Conservation (phyloP, 2,113 vertebrate genomes). For the Muntiacus muntjak region DNA sequence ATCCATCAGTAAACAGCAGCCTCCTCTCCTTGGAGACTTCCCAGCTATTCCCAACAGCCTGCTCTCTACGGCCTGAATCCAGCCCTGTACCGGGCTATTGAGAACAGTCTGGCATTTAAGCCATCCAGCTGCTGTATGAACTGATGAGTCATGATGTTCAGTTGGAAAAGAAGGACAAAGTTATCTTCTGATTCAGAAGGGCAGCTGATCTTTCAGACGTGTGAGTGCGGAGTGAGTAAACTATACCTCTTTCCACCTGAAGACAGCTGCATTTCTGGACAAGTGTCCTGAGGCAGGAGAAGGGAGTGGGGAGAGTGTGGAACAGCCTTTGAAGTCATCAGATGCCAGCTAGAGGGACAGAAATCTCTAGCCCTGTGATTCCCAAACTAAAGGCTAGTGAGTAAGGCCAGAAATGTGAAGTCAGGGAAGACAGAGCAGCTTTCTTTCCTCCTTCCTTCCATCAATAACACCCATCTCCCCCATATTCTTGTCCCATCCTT, state of each 20-base stretch:
- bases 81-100: neutral
- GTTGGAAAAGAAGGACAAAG: neutral
- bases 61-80: neutral
- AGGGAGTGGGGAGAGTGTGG: too few relatives aligned
- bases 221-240: conserved; percentile 13
- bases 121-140: neutral
- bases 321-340: neutral
- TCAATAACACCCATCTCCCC: neutral
- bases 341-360: neutral
- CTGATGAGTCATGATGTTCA: conserved; percentile 40
- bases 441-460: neutral
- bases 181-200: conserved; percentile 53
- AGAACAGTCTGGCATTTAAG: neutral
- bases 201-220: conserved; percentile 55
- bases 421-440: neutral
- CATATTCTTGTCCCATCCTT: neutral
- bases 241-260: neutral
- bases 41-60: neutral
- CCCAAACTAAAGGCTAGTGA: neutral
- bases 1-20: neutral
- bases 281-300: neutral
- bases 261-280: neutral
- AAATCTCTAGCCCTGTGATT: neutral
- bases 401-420: neutral
- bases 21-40: neutral